Base-by-base conservation (phyloP, 2,113 vertebrate species). In the Phasianus colchicus region DNA sequence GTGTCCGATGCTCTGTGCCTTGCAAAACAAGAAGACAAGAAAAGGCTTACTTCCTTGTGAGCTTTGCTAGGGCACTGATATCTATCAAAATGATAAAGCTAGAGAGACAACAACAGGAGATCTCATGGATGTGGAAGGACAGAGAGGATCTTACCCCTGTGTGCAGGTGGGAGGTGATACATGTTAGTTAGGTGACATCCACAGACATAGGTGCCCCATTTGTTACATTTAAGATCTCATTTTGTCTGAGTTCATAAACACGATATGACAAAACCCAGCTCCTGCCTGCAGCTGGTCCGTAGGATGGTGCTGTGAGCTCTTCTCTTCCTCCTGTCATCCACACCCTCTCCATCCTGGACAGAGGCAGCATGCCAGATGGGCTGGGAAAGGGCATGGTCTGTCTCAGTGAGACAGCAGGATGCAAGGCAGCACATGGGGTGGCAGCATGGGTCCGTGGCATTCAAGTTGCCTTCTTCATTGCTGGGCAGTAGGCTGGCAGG, bases 301-400 rank as follows among this genome's bases (percentile, higher is more conserved):
- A 52, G 36, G 13, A 88, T 27, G 58, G 20, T 58, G 24, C 18
- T 82, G 32, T 30, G 13, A 74, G 18, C 9, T 27, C 17, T 67
- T 30, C 29, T 66, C 20, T 20, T 45, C 63, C 1, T 89, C 29
- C 29, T 87, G 11, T n/a, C 1, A 2, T 18, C 8, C 6, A 4
- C 2, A 1, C 86, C 4, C 7, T 8, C 17, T 67, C 40, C 4
- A 0, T 55, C 65, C 38, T 29, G 6, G 10, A 18, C 3, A 88
- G 19, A 36, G 3, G 14, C 42, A 60, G 47, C 83, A 38, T 67
- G 15, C 3, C 6, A 2, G 29, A 72, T 8, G 2, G 11, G 30
- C 4, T 8, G 1, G 16, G 16, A 43, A 43, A 4, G 0, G 63
- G 24, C 10, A 79, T 9, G 36, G 16, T 38, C 63, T 40, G 38